Conservation (phyloP, 2,888 invertebrate genomes). For the Drosophila quinaria region DNA sequence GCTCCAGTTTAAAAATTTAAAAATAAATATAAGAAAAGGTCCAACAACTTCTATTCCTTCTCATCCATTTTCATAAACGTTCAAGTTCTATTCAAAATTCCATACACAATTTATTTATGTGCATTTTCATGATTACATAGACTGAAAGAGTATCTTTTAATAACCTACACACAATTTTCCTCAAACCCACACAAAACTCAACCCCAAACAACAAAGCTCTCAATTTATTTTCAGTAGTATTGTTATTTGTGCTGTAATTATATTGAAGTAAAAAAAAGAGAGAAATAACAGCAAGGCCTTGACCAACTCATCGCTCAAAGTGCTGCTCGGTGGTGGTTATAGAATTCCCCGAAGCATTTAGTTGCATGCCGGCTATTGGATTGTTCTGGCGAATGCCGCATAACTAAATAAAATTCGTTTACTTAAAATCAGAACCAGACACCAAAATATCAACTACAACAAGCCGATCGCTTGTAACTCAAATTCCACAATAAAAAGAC, state of each 20-base stretch:
- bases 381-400: conserved; percentile 57
- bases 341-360: conserved; percentile 61
- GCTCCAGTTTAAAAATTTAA: no score
- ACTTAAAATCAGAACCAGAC: conserved; percentile 43
- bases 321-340: conserved; percentile 28
- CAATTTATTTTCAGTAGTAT: conserved; percentile 18
- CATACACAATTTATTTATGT: neutral
- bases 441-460: conserved; percentile 45
- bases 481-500: conserved; percentile 35
- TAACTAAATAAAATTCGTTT: conserved; percentile 70
- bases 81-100: neutral
- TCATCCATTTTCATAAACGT: neutral
- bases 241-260: no score
- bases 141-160: neutral
- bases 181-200: conserved; percentile 19
- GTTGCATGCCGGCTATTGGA: conserved; percentile 52
- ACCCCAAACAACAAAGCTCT: conserved; percentile 8
- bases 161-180: conserved; percentile 26
- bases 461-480: conserved; percentile 46
- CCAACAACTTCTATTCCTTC: no score
- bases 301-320: conserved; percentile 52
- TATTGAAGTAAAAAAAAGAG: no score
- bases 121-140: conserved; percentile 5
- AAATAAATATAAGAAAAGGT: no score
- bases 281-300: conserved; percentile 18